phyloP scores from a whole-genome alignment of 1,140 invertebrate species.

The Drosophila malerkotliana region DNA sequence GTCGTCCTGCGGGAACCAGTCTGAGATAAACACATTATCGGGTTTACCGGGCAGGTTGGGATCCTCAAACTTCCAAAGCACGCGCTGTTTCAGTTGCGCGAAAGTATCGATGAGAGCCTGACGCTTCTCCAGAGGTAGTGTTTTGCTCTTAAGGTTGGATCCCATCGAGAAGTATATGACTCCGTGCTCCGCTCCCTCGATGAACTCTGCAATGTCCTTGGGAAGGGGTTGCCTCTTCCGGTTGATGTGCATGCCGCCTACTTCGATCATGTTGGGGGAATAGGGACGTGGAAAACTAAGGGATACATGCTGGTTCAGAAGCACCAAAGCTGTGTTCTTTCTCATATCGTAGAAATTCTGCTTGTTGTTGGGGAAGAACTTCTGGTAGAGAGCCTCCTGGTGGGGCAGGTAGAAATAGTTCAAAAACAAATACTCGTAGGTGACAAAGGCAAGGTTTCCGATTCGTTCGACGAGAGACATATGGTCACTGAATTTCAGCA shows the following conservation, averaged over 20 bases:
- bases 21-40: slow-evolving; percentile 87
- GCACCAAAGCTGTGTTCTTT: slow-evolving; percentile 84
- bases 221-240: slow-evolving; percentile 80
- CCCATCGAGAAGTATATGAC: slow-evolving; percentile 88
- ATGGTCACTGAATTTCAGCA: slow-evolving; percentile 68
- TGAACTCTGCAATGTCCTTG: slow-evolving; percentile 84
- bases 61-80: slow-evolving; percentile 89
- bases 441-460: slow-evolving; percentile 77
- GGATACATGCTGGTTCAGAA: slow-evolving; percentile 86
- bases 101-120: slow-evolving; percentile 86
- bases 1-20: slow-evolving; percentile 90
- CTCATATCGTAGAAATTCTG: slow-evolving; percentile 66
- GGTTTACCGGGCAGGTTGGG: slow-evolving; percentile 85
- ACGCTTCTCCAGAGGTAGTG: slow-evolving; percentile 85
- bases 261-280: slow-evolving; percentile 85
- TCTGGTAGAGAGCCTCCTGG: slow-evolving; percentile 79
- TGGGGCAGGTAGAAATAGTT: slow-evolving; percentile 57
- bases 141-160: slow-evolving; percentile 86
- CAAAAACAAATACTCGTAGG: slow-evolving; percentile 58
- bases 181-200: slow-evolving; percentile 86
- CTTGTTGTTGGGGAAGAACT: slow-evolving; percentile 79
- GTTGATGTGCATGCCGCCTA: slow-evolving; percentile 86
- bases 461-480: slow-evolving; percentile 84
- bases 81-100: slow-evolving; percentile 85
- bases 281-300: slow-evolving; percentile 85